phyloP scores from a whole-genome alignment of 2,113 vertebrate species.

The Vulpes vulpes region DNA sequence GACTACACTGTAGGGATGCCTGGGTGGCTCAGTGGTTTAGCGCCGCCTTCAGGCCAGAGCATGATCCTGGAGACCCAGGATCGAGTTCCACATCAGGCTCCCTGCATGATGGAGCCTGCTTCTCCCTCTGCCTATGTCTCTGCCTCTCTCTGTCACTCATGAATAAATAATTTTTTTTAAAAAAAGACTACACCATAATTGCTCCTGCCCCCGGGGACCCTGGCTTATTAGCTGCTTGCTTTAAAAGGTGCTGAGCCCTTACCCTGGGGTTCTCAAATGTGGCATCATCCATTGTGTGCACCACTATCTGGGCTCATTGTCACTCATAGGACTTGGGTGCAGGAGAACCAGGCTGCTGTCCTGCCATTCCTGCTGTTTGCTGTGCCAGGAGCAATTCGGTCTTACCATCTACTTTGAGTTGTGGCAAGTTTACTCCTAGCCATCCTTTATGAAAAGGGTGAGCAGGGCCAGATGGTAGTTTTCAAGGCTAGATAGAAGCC shows the following conservation, averaged over 20 bases:
- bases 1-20: background rate
- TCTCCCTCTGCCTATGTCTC: no score
- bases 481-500: background rate
- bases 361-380: background rate
- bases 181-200: background rate
- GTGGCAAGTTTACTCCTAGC: background rate
- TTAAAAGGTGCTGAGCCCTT: background rate
- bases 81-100: no score
- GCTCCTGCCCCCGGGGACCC: background rate
- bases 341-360: background rate
- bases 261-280: background rate
- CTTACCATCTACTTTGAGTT: background rate
- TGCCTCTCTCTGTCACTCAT: no score
- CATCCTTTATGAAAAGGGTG: background rate
- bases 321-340: background rate
- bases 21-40: no score
- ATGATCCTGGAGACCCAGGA: no score
- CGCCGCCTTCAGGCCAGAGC: no score
- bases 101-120: no score
- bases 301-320: background rate
- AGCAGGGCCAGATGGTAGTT: background rate
- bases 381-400: background rate
- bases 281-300: background rate
- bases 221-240: background rate
- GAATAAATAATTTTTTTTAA: no score